Conservation (phyloP, 2,888 invertebrate species). For the Criorhina ranunculi region DNA sequence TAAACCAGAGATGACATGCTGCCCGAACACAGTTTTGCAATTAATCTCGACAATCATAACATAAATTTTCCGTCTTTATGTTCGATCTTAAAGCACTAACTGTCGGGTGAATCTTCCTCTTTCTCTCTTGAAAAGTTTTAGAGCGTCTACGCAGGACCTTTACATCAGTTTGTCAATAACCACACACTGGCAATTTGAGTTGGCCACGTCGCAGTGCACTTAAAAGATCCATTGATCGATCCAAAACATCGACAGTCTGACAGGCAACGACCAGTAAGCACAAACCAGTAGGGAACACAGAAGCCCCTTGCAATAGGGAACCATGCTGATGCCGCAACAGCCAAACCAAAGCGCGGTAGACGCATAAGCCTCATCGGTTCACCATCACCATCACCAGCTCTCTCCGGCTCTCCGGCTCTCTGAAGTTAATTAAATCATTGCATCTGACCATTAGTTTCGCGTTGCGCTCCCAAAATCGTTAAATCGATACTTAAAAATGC, state of each 20-base stretch:
- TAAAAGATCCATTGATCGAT: slow-evolving; percentile 51
- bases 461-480: slow-evolving; percentile 77
- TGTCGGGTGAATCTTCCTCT: slow-evolving; percentile 29
- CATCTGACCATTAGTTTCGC: slow-evolving; percentile 76
- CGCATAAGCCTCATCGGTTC: slow-evolving; percentile 32
- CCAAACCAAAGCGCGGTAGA: neutral
- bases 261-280: slow-evolving; percentile 11
- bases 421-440: slow-evolving; percentile 75
- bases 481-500: slow-evolving; percentile 69
- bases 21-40: slow-evolving; percentile 76
- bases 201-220: slow-evolving; percentile 9
- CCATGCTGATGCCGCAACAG: slow-evolving; percentile 43
- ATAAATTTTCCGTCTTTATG: slow-evolving; percentile 75
- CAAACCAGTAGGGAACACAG: slow-evolving; percentile 69
- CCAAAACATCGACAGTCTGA: slow-evolving; percentile 33
- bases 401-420: neutral
- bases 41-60: slow-evolving; percentile 75
- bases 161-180: slow-evolving; percentile 54
- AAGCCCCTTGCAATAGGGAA: slow-evolving; percentile 61
- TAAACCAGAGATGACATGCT: slow-evolving; percentile 73
- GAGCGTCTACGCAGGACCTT: slow-evolving; percentile 36
- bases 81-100: slow-evolving; percentile 58
- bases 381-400: no score
- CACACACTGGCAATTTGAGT: slow-evolving; percentile 40
- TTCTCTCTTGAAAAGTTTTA: neutral